phyloP scores from a whole-genome alignment of 2,888 invertebrate species.

The Dryococelus australis region DNA sequence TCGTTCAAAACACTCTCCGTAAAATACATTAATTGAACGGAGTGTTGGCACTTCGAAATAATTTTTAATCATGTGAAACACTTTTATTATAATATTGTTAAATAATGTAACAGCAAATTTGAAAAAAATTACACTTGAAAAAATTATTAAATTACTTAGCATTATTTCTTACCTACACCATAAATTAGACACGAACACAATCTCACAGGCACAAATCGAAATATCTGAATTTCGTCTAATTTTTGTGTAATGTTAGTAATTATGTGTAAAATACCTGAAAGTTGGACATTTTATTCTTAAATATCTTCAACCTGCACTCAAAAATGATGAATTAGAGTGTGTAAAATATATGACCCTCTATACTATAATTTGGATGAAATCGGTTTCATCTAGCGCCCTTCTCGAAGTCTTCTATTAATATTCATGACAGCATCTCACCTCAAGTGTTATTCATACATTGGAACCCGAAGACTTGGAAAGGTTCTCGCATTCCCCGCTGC shows the following conservation, averaged over 20 bases:
- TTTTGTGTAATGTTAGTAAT: background rate
- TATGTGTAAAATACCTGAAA: background rate
- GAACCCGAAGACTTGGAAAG: constrained; percentile 1
- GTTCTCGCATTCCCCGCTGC: background rate
- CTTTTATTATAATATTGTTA: background rate
- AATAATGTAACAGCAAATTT: too few species aligned
- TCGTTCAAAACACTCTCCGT: too few species aligned
- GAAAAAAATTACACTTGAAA: too few species aligned
- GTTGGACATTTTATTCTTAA: background rate
- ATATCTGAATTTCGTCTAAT: background rate
- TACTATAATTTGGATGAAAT: background rate
- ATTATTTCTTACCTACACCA: too few species aligned
- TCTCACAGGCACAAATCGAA: background rate
- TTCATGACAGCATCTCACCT: constrained; percentile 16
- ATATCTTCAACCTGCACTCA: background rate
- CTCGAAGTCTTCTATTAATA: background rate
- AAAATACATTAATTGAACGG: too few species aligned
- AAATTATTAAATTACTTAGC: too few species aligned
- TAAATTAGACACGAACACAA: background rate
- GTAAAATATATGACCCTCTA: background rate
- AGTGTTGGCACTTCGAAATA: background rate
- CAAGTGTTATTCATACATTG: background rate
- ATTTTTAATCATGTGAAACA: background rate
- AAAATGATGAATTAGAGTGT: background rate
- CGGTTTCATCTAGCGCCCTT: background rate